Percentiles rank a stretch among this genome's conserved stretches.
These are phyloP conservation scores for Cephalotes varians DNA, from an alignment of 2,888 invertebrate genomes.

Conservation along the genomic window DNA sequence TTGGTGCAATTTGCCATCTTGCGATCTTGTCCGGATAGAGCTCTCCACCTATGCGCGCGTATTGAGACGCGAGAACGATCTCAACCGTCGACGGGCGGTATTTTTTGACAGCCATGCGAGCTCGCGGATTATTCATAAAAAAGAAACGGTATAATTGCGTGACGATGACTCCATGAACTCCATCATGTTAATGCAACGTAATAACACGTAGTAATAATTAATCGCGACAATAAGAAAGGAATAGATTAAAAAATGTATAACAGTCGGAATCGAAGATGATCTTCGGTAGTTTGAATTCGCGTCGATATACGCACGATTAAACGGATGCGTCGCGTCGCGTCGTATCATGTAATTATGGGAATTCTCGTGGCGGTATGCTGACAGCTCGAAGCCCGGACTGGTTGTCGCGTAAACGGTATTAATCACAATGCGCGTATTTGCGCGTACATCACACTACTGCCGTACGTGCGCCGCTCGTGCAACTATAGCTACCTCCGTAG, in stretches of 20 bases:
- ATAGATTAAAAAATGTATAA: conserved; percentile 4
- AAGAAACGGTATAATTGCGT: neutral
- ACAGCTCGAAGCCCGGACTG: conserved; percentile 74
- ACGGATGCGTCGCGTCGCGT: conserved; percentile 60
- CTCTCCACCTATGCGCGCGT: neutral
- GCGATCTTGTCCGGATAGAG: conserved; percentile 21
- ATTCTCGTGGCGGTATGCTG: conserved; percentile 74
- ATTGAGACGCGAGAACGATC: neutral
- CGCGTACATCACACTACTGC: conserved; percentile 48
- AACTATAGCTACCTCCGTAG: conserved; percentile 28
- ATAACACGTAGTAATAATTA: conserved; percentile 12
- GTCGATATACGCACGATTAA: conserved; percentile 8
- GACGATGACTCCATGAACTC: too few relatives aligned
- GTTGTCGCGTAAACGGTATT: conserved; percentile 74
- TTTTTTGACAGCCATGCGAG: neutral
- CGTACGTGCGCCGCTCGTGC: conserved; percentile 8
- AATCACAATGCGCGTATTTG: conserved; percentile 79
- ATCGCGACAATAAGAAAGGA: neutral
- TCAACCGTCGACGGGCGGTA: neutral
- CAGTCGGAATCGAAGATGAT: neutral
- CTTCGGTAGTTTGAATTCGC: neutral
- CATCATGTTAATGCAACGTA: neutral
- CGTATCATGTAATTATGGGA: conserved; percentile 75
- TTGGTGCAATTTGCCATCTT: conserved; percentile 32
- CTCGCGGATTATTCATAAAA: conserved; percentile 18